phyloP scores from a whole-genome alignment of 1,140 invertebrate genomes.

The Pentalonia nigronervosa region DNA sequence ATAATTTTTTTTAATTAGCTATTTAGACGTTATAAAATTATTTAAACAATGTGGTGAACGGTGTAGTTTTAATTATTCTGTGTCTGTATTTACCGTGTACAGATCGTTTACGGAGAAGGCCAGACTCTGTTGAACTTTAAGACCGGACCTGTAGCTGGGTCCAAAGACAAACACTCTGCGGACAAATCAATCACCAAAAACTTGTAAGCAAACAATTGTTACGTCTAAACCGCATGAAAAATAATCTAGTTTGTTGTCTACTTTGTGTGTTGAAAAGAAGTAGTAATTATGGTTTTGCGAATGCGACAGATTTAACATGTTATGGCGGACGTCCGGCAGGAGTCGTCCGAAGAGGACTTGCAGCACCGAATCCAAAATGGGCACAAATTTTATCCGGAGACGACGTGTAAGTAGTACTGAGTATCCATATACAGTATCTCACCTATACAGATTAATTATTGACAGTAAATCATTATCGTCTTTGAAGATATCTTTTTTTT shows the following conservation, averaged over 20 bases:
- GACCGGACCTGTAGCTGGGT: not conserved
- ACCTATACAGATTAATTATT: not conserved
- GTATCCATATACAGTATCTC: not conserved
- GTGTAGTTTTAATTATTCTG: not conserved
- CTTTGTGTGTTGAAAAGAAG: constrained; percentile 18
- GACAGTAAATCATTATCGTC: not conserved
- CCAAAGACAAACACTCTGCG: not conserved
- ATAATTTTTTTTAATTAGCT: not conserved
- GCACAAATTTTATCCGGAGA: constrained; percentile 27
- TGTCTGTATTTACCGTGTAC: not conserved
- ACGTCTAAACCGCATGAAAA: not conserved
- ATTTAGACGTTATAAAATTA: not conserved
- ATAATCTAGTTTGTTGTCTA: constrained; percentile 6
- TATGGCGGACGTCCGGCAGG: constrained; percentile 11
- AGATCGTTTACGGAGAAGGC: constrained; percentile 18
- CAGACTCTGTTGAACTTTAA: constrained; percentile 19
- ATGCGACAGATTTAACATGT: constrained; percentile 50
- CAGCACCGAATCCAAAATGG: constrained; percentile 6
- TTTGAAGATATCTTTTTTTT: not conserved
- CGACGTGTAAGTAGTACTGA: constrained; percentile 7
- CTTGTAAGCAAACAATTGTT: constrained; percentile 10
- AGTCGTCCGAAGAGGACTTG: not conserved
- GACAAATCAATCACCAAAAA: not conserved
- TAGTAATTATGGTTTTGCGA: constrained; percentile 47
- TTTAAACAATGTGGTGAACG: no score